Evolutionary conservation across 2,797 vertebrate genomes (phyloP).

Genomic region (Acanthurus lineatus): DNA sequence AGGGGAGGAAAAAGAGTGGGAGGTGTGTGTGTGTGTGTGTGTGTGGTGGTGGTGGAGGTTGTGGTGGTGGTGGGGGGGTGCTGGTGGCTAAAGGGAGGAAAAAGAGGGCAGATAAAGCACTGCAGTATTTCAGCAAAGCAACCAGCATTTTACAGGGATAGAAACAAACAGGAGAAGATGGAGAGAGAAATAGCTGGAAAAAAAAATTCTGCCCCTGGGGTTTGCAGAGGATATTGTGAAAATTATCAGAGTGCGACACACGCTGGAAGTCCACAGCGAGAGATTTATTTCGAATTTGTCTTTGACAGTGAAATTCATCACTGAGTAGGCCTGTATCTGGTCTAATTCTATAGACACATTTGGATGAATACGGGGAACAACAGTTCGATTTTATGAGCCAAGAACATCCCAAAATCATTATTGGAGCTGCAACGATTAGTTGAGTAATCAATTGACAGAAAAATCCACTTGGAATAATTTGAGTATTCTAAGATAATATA

Average conservation of each 20-base stretch:
- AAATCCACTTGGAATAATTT: slow-evolving; percentile 1
- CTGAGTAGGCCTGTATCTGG: slow-evolving; percentile 51
- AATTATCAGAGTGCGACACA: slow-evolving; percentile 84
- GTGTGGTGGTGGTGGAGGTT: neutral
- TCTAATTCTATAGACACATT: slow-evolving; percentile 66
- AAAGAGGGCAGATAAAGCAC: slow-evolving; percentile 82
- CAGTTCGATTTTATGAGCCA: neutral
- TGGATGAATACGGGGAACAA: slow-evolving; percentile 31
- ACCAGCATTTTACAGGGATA: slow-evolving; percentile 84
- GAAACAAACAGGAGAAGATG: slow-evolving; percentile 81
- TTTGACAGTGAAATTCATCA: slow-evolving; percentile 83
- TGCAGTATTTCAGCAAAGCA: slow-evolving; percentile 87
- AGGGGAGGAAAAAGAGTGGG: slow-evolving; percentile 57
- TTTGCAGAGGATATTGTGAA: slow-evolving; percentile 83
- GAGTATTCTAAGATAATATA: neutral
- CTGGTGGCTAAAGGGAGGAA: slow-evolving; percentile 59
- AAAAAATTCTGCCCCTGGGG: slow-evolving; percentile 75
- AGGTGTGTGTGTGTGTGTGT: neutral
- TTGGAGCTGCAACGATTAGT: neutral
- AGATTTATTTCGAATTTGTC: slow-evolving; percentile 83
- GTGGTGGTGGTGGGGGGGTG: slow-evolving; percentile 22
- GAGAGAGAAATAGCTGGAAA: slow-evolving; percentile 66
- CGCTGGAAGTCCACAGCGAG: slow-evolving; percentile 75
- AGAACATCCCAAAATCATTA: slow-evolving; percentile 19
- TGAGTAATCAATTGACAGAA: neutral